Evolutionary conservation across 1,140 invertebrate species (phyloP), one percentile per base, ranked within the genome.

Genomic region (Sarcophaga bullata): DNA sequence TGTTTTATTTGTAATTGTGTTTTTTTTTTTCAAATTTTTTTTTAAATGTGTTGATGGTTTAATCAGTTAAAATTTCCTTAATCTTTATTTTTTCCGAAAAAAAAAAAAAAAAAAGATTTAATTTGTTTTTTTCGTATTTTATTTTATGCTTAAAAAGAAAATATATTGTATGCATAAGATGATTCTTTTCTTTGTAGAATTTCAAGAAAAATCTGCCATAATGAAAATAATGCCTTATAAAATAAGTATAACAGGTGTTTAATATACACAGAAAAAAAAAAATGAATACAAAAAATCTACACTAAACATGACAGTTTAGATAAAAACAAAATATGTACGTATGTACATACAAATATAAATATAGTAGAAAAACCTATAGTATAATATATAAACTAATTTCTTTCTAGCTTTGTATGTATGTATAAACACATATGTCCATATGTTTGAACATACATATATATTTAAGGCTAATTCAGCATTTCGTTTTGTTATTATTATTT

Each of bases 61-160:
- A n/a, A 68, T 68, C 62, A 68, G n/a, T 68, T 68, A 68, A 68
- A 68, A 68, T 68, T 68, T 68, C 62, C 62, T 68, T 68, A 68
- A 68, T 68, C 62, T 68, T 68, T 68, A 68, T 68, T 17, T 68
- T 68, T 19, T 58, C 15, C 25, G 25, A 4, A 37, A 37, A 37
- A n/a, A n/a, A n/a, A n/a, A n/a, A n/a, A n/a, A n/a, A n/a, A n/a
- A n/a, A 37, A 37, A 37, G 25, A 37, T 37, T 37, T 37, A 4
- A 37, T 37, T 37, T 37, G 25, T 37, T 37, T 37, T 37, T 37
- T 37, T 37, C 25, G 25, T 37, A 37, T 37, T 37, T 37, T n/a
- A n/a, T n/a, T n/a, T n/a, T n/a, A n/a, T n/a, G n/a, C n/a, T n/a
- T 37, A 37, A 37, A 37, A 37, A 37, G 25, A 37, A 37, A 37